Evolutionary conservation across 2,888 invertebrate species (phyloP).

Genomic region (Caenorhabditis wallacei): DNA sequence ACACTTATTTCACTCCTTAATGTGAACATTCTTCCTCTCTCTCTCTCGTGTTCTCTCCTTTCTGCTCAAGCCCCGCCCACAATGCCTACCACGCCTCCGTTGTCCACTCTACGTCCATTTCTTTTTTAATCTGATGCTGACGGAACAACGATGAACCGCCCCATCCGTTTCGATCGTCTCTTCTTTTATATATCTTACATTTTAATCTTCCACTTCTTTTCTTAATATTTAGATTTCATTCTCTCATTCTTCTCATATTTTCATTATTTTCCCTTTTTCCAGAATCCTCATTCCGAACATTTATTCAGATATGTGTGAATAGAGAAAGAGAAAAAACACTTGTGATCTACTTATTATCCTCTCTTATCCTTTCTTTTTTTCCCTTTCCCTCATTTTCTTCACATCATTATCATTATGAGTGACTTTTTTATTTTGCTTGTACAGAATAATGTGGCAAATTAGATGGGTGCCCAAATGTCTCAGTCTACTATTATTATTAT

Average conservation of each 20-base stretch:
- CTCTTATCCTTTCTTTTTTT: neutral
- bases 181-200: constrained; percentile 35
- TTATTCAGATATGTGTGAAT: constrained; percentile 13
- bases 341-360: constrained; percentile 30
- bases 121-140: constrained; percentile 44
- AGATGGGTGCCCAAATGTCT: constrained; percentile 41
- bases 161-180: constrained; percentile 41
- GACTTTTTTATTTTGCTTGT: neutral
- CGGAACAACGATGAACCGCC: constrained; percentile 55
- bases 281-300: constrained; percentile 28
- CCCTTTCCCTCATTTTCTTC: constrained; percentile 33
- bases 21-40: neutral
- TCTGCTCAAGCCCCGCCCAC: constrained; percentile 32
- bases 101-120: constrained; percentile 26
- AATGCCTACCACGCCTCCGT: constrained; percentile 7
- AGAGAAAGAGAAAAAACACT: constrained; percentile 43
- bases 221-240: constrained; percentile 55
- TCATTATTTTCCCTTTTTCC: constrained; percentile 26
- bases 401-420: constrained; percentile 53
- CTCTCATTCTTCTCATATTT: constrained; percentile 27
- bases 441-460: neutral
- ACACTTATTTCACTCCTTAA: neutral
- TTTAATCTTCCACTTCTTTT: constrained; percentile 44
- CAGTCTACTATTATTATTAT: neutral
- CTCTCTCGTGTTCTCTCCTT: constrained; percentile 5